Percentiles rank a stretch among this genome's conserved stretches.
These are phyloP conservation scores for Aegotheles bennettii DNA, from an alignment of 2,113 vertebrate genomes.

Conservation along the genomic window DNA sequence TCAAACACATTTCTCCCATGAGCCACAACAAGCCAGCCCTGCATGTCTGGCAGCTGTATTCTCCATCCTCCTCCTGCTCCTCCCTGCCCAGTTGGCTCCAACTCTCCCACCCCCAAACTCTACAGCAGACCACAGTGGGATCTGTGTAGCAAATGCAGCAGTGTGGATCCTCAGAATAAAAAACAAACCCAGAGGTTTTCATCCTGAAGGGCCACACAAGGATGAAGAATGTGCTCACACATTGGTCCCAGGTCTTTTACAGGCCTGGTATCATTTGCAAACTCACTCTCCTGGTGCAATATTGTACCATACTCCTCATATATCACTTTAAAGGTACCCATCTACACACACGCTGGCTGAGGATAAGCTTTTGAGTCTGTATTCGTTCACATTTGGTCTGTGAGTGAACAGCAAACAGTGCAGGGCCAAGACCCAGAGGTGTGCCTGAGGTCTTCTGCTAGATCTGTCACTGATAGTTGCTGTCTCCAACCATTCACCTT, in stretches of 20 bases:
- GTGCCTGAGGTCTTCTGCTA: not conserved
- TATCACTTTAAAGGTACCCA: not conserved
- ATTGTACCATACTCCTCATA: not conserved
- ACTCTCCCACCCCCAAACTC: not conserved
- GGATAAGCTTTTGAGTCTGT: not conserved
- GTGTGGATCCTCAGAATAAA: not conserved
- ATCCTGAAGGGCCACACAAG: not conserved
- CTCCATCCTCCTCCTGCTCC: not conserved
- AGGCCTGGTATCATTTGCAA: not conserved
- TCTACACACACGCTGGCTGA: not conserved
- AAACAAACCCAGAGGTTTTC: not conserved
- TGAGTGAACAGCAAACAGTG: rapidly evolving
- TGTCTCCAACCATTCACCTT: not conserved
- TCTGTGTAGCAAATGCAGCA: not conserved
- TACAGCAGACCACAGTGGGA: not conserved
- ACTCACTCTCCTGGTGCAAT: not conserved
- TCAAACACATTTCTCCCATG: not conserved
- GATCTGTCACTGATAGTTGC: not conserved
- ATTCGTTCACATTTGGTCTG: not conserved
- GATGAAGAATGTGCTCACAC: rapidly evolving
- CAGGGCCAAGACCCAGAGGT: not conserved
- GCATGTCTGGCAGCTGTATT: not conserved
- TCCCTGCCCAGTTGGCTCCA: not conserved
- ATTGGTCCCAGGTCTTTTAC: not conserved
- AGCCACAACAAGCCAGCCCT: not conserved